Evolutionary conservation across 2,113 vertebrate genomes (phyloP).

Genomic region (Gila orcuttii): DNA sequence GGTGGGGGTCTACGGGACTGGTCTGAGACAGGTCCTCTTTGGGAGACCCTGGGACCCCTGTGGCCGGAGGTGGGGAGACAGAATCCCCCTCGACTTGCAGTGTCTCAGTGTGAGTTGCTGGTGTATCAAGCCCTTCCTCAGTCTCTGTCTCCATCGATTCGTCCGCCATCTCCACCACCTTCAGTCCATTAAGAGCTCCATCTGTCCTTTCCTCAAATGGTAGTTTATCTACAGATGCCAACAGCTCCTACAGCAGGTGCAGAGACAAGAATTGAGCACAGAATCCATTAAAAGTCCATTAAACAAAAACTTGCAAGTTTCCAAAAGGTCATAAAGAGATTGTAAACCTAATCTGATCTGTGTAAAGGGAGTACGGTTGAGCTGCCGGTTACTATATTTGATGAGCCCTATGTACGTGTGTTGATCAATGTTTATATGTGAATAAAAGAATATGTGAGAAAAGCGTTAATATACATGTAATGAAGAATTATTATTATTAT

Average conservation of each 20-base stretch:
- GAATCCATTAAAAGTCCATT: neutral
- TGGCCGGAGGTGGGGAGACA: slow-evolving; percentile 31
- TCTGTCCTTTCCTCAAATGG: slow-evolving; percentile 81
- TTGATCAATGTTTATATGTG: neutral
- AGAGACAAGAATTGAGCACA: neutral
- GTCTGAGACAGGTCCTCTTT: slow-evolving; percentile 77
- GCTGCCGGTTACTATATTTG: neutral
- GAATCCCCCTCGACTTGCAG: slow-evolving; percentile 60
- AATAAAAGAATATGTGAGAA: neutral
- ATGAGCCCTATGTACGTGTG: neutral
- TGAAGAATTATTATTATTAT: no score
- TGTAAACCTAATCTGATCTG: neutral
- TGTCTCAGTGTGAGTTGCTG: slow-evolving; percentile 69
- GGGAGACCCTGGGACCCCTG: slow-evolving; percentile 68
- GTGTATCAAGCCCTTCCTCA: slow-evolving; percentile 68
- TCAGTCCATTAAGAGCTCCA: slow-evolving; percentile 82
- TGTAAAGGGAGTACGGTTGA: neutral
- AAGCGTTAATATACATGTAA: no score
- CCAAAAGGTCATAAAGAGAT: neutral
- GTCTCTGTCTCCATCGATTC: slow-evolving; percentile 63
- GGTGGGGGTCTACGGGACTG: slow-evolving; percentile 74
- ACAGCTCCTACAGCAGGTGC: slow-evolving; percentile 80
- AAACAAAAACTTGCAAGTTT: neutral
- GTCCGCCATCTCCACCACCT: slow-evolving; percentile 77
- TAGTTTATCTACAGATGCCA: slow-evolving; percentile 83